phyloP scores from a whole-genome alignment of 2,113 vertebrate species.

The Dinomys branickii region DNA sequence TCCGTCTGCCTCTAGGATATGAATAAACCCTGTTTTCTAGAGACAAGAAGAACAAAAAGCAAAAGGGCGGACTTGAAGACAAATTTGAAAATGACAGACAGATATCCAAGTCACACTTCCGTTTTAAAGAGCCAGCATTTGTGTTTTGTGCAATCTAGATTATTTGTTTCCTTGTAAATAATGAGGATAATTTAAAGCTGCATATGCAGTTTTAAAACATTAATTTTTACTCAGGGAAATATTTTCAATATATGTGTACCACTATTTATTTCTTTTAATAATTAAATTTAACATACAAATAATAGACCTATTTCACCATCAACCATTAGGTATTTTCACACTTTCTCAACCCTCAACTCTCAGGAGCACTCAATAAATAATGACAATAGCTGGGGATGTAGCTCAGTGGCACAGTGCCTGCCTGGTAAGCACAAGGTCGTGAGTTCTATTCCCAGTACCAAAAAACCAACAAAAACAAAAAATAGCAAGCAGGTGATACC shows the following conservation, averaged over 20 bases:
- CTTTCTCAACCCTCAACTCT: background rate
- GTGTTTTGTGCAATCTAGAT: background rate
- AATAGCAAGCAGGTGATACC: background rate
- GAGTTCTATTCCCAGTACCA: too few relatives aligned
- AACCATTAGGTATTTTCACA: background rate
- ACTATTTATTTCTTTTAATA: background rate
- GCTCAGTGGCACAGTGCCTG: too few relatives aligned
- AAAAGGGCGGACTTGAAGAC: background rate
- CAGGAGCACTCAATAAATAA: background rate
- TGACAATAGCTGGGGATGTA: too few relatives aligned
- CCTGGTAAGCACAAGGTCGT: too few relatives aligned
- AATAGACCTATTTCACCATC: background rate
- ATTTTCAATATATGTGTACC: background rate
- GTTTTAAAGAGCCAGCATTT: background rate
- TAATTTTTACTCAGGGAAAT: background rate
- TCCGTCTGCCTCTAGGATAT: constrained; percentile 37
- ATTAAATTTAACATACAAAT: constrained; percentile 15
- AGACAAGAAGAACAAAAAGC: constrained; percentile 39
- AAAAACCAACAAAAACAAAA: background rate
- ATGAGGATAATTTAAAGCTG: background rate
- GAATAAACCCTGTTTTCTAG: background rate
- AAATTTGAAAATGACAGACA: constrained; percentile 15
- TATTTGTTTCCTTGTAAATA: constrained; percentile 14
- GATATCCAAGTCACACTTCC: constrained; percentile 5
- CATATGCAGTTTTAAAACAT: background rate